A percentile compares a stretch with the other conserved stretches of the same genome.
Conservation (phyloP, 2,888 invertebrate species). For the Hirtodrosophila histrioides region DNA sequence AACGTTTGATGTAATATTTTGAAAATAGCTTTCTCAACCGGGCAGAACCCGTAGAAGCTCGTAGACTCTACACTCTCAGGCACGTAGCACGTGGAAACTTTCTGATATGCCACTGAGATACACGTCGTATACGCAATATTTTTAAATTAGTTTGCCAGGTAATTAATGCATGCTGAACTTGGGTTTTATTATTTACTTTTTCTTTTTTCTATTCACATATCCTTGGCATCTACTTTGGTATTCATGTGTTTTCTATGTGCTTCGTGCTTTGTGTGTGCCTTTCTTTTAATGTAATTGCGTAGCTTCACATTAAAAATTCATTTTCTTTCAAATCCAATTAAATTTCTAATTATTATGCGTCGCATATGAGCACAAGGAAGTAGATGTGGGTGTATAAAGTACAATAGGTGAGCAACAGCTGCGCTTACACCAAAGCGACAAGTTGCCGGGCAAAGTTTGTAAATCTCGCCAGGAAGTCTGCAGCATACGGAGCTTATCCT, state of each 20-base stretch:
- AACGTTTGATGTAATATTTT: too few relatives aligned
- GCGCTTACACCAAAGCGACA: conserved; percentile 22
- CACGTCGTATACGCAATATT: conserved; percentile 50
- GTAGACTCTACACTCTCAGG: conserved; percentile 1
- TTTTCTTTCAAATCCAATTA: conserved; percentile 73
- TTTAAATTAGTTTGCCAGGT: conserved; percentile 58
- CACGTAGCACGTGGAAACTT: conserved; percentile 15
- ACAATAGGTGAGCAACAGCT: conserved; percentile 42
- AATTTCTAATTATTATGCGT: conserved; percentile 71
- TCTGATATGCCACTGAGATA: conserved; percentile 15
- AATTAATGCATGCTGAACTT: conserved; percentile 47
- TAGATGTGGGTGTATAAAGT: conserved; percentile 35
- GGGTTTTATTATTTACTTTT: conserved; percentile 10
- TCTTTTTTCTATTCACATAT: conserved; percentile 5
- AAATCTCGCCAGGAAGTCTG: conserved; percentile 14
- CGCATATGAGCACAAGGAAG: conserved; percentile 45
- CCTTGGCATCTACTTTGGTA: conserved; percentile 23
- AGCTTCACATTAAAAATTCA: conserved; percentile 69
- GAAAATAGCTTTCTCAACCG: too few relatives aligned
- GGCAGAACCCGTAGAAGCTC: neutral
- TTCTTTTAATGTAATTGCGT: conserved; percentile 62
- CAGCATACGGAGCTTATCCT: neutral
- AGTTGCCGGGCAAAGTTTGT: conserved; percentile 23
- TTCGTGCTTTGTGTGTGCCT: conserved; percentile 21
- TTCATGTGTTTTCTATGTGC: conserved; percentile 30